Evolutionary conservation across 2,113 vertebrate species (phyloP).

Genomic region (Taurulus bubalis): DNA sequence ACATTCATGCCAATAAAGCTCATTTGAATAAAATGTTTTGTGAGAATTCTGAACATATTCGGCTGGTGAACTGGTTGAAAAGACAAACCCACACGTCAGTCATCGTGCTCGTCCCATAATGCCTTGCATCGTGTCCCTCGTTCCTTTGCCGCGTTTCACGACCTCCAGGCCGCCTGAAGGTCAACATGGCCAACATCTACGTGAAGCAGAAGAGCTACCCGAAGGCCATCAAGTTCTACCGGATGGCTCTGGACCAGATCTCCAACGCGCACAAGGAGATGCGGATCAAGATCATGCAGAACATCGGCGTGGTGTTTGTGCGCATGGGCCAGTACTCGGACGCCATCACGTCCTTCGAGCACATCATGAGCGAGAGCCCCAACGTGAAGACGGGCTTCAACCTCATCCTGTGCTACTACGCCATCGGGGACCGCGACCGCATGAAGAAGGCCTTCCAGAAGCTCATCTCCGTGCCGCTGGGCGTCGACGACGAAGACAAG

Average conservation of each 20-base stretch:
- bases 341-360: conserved; percentile 92
- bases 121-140: neutral
- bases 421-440: conserved; percentile 90
- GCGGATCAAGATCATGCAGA: conserved; percentile 98
- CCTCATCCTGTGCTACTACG: conserved; percentile 94
- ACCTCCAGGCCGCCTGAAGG: conserved; percentile 89
- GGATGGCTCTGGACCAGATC: conserved; percentile 98
- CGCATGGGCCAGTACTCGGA: conserved; percentile 93
- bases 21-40: too few species aligned
- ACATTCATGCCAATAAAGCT: too few species aligned
- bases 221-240: conserved; percentile 97
- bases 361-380: conserved; percentile 93
- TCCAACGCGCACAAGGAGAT: conserved; percentile 92
- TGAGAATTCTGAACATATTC: too few species aligned
- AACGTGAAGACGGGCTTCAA: conserved; percentile 94
- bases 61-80: too few species aligned
- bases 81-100: neutral
- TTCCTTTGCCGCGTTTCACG: neutral
- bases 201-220: conserved; percentile 96
- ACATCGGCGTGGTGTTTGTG: conserved; percentile 95
- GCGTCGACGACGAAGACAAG: conserved; percentile 93
- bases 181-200: conserved; percentile 99
- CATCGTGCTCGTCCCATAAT: neutral
- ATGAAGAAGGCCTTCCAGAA: conserved; percentile 98
- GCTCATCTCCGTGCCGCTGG: conserved; percentile 91